Percentiles rank a stretch among this genome's conserved stretches.
These are phyloP conservation scores for Ceryle rudis DNA, from an alignment of 2,797 vertebrate species.

Conservation along the genomic window DNA sequence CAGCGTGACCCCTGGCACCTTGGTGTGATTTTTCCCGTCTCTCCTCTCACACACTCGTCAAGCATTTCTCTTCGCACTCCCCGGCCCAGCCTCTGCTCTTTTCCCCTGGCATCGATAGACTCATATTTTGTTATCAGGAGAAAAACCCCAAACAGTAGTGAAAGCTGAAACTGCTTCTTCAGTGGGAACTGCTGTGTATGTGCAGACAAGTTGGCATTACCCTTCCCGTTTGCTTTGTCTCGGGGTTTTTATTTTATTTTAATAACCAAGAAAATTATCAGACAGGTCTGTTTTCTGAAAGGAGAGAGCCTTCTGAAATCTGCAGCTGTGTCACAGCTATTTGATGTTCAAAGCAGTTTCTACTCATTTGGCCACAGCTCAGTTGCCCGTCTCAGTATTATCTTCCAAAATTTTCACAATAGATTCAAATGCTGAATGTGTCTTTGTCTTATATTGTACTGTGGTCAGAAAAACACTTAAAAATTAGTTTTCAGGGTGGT, in stretches of 20 bases:
- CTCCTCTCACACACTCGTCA: not conserved
- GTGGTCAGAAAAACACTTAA: conserved; percentile 4
- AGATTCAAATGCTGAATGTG: not conserved
- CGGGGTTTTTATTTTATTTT: not conserved
- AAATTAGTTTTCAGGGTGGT: conserved; percentile 20
- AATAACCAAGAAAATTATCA: not conserved
- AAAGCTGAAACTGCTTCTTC: not conserved
- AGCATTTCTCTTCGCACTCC: not conserved
- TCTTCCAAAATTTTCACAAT: not conserved
- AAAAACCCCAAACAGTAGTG: not conserved
- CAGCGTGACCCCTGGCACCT: not conserved
- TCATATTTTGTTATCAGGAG: not conserved
- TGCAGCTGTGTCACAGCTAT: not conserved
- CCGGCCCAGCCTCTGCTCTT: not conserved
- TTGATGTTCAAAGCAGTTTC: conserved; percentile 36
- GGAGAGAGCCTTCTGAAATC: not conserved
- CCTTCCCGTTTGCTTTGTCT: not conserved
- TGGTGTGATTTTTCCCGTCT: not conserved
- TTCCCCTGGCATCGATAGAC: accelerated
- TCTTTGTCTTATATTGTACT: conserved; percentile 1
- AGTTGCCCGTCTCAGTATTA: not conserved
- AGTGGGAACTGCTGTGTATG: not conserved
- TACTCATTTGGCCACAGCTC: not conserved
- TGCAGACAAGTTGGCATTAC: not conserved
- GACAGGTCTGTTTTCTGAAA: not conserved